phyloP scores from a whole-genome alignment of 2,113 vertebrate genomes.

The Albula glossodonta region DNA sequence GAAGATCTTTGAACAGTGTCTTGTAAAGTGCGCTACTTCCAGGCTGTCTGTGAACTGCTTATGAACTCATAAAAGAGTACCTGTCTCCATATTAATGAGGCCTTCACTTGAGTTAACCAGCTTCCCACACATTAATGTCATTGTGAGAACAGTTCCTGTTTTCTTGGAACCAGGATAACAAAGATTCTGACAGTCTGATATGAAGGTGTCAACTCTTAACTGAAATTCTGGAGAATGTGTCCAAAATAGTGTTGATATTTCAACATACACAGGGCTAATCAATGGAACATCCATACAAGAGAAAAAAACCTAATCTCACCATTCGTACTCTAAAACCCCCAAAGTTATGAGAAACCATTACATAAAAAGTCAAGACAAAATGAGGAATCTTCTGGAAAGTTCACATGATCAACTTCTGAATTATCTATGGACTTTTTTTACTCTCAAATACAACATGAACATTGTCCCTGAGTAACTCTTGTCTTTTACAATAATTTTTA shows the following conservation, averaged over 20 bases:
- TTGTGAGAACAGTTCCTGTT: constrained; percentile 59
- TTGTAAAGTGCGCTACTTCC: constrained; percentile 95
- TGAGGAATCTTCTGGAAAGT: too few relatives aligned
- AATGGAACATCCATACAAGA: not conserved
- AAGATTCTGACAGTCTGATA: constrained; percentile 47
- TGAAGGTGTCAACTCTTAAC: constrained; percentile 33
- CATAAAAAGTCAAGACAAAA: not conserved
- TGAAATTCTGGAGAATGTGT: constrained; percentile 12
- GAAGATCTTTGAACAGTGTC: constrained; percentile 97
- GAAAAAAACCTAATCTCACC: not conserved
- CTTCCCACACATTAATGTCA: constrained; percentile 72
- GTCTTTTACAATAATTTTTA: not conserved
- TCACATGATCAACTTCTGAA: too few relatives aligned
- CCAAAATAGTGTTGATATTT: constrained; percentile 14
- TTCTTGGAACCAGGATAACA: constrained; percentile 74
- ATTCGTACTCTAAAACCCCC: not conserved
- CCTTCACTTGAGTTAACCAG: constrained; percentile 58
- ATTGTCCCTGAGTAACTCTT: too few relatives aligned
- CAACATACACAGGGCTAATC: not conserved
- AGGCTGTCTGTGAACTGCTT: constrained; percentile 87
- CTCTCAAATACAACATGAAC: not conserved
- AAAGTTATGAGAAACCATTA: not conserved
- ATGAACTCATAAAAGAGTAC: constrained; percentile 90
- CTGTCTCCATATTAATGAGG: constrained; percentile 87
- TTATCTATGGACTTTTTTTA: not conserved